Evolutionary conservation across 2,113 vertebrate genomes (phyloP).

Genomic region (Rattus norvegicus): DNA sequence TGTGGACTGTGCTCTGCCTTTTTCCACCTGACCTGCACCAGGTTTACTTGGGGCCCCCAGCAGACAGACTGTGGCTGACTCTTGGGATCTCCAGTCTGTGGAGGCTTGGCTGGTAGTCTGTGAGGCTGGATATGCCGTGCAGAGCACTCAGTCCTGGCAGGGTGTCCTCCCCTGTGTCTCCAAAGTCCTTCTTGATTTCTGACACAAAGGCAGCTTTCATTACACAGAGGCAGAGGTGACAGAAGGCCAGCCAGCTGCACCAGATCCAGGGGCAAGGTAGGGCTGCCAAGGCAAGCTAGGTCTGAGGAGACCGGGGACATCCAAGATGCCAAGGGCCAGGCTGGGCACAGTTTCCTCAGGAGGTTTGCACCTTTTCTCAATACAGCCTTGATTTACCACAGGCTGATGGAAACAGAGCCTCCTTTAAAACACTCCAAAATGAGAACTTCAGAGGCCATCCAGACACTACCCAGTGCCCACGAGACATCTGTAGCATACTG

Average conservation of each 20-base stretch:
- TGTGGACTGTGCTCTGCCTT: background rate
- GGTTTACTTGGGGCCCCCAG: background rate
- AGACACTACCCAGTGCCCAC: background rate
- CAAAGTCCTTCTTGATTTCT: slow-evolving; percentile 31
- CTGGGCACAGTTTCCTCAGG: background rate
- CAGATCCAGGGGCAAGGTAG: background rate
- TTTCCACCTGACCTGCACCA: background rate
- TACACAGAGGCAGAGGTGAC: slow-evolving; percentile 71
- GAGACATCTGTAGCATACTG: slow-evolving; percentile 49
- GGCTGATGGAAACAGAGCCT: background rate
- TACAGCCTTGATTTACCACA: background rate
- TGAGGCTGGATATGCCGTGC: background rate
- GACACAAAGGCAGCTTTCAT: slow-evolving; percentile 77
- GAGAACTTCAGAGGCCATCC: slow-evolving; percentile 56
- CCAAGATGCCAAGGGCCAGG: background rate
- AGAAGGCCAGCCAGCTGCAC: slow-evolving; percentile 27
- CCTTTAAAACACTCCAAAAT: background rate
- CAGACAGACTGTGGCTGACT: background rate
- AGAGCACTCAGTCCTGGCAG: slow-evolving; percentile 18
- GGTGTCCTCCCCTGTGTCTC: background rate
- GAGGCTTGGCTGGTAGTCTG: background rate
- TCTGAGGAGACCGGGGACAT: background rate
- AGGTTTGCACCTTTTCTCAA: background rate
- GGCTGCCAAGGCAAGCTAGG: background rate
- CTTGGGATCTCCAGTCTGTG: background rate